These are phyloP conservation scores for Lepidocyrtinus sp. DNA, from an alignment of 2,888 invertebrate genomes.

Conservation along the genomic window DNA sequence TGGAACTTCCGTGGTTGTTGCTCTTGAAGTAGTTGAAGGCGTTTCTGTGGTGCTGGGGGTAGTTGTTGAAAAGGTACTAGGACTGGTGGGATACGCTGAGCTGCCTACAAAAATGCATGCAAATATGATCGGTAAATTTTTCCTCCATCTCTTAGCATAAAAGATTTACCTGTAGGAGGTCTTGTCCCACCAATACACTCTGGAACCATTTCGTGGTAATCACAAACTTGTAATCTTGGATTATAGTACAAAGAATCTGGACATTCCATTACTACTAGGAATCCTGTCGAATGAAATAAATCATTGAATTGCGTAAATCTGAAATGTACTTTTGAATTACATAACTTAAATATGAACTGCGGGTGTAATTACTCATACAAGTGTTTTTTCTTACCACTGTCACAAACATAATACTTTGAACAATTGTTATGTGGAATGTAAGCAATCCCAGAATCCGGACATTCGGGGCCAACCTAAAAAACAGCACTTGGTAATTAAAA, in stretches of 20 bases:
- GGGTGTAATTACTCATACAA: too few relatives aligned
- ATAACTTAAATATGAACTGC: too few relatives aligned
- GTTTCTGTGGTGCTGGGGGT: constrained; percentile 13
- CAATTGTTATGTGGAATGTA: constrained; percentile 34
- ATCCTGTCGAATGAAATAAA: background rate
- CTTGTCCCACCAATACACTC: constrained; percentile 47
- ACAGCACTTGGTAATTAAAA: too few relatives aligned
- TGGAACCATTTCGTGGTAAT: constrained; percentile 39
- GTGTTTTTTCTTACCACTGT: constrained; percentile 18
- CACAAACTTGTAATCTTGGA: constrained; percentile 23
- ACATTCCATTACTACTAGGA: background rate
- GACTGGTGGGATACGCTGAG: too few relatives aligned
- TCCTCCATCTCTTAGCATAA: too few relatives aligned
- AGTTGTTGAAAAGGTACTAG: too few relatives aligned
- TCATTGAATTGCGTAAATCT: background rate
- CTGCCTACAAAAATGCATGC: too few relatives aligned
- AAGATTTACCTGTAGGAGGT: constrained; percentile 12
- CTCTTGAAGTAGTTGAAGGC: background rate
- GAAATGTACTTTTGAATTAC: too few relatives aligned
- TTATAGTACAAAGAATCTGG: constrained; percentile 31
- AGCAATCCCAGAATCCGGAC: background rate
- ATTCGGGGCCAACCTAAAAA: too few relatives aligned
- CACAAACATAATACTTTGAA: constrained; percentile 28
- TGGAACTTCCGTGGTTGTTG: background rate
- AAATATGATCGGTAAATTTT: too few relatives aligned